Evolutionary conservation across 2,888 invertebrate species (phyloP).

Genomic region (Aquatica leii): DNA sequence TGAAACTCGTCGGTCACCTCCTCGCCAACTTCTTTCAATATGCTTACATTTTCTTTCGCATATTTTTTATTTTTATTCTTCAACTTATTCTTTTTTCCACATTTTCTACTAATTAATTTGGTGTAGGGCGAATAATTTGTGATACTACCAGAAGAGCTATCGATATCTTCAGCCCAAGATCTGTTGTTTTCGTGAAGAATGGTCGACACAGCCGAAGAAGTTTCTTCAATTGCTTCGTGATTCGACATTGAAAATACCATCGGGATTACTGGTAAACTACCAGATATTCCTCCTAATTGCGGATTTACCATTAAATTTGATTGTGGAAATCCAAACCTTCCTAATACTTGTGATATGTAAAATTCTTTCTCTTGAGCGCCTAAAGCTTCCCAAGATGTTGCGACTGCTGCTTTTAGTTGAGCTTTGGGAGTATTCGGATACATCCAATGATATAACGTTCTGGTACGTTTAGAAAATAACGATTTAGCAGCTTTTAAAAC

Average conservation of each 20-base stretch:
- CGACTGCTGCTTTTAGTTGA: slow-evolving; percentile 58
- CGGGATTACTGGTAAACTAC: slow-evolving; percentile 44
- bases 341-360: slow-evolving; percentile 61
- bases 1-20: slow-evolving; percentile 53
- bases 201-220: slow-evolving; percentile 33
- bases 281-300: slow-evolving; percentile 55
- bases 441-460: slow-evolving; percentile 62
- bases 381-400: slow-evolving; percentile 59
- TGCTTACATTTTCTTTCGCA: slow-evolving; percentile 28
- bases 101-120: slow-evolving; percentile 28
- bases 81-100: slow-evolving; percentile 47
- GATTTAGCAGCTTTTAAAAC: slow-evolving; percentile 60
- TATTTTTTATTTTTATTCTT: slow-evolving; percentile 47
- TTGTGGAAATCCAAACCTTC: slow-evolving; percentile 57
- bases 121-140: not conserved
- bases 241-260: slow-evolving; percentile 28
- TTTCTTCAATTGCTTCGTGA: slow-evolving; percentile 32
- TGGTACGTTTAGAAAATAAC: slow-evolving; percentile 60
- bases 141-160: not conserved
- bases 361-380: slow-evolving; percentile 58
- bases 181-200: slow-evolving; percentile 27
- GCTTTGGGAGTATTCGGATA: slow-evolving; percentile 59
- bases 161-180: slow-evolving; percentile 10
- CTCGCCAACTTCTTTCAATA: slow-evolving; percentile 34
- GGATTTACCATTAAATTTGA: slow-evolving; percentile 60